phyloP scores from a whole-genome alignment of 2,888 invertebrate species.

The Apomyelois bistriatella region DNA sequence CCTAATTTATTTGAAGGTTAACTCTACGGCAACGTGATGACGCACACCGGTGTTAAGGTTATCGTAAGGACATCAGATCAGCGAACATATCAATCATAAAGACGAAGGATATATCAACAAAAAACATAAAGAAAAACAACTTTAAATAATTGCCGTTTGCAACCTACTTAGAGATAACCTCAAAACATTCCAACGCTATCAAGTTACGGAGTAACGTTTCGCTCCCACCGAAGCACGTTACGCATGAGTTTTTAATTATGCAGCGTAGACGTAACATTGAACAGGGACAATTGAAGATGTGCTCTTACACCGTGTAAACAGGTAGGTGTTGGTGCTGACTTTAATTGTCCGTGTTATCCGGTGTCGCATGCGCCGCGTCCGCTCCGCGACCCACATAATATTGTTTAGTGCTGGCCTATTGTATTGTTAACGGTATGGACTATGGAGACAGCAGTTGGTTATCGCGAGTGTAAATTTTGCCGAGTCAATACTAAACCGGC shows the following conservation, averaged over 20 bases:
- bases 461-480: slow-evolving; percentile 43
- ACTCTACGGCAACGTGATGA: slow-evolving; percentile 8
- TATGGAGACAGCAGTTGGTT: slow-evolving; percentile 47
- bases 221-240: slow-evolving; percentile 33
- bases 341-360: slow-evolving; percentile 64
- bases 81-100: not conserved
- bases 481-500: slow-evolving; percentile 29
- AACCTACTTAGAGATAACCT: slow-evolving; percentile 53
- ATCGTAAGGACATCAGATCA: slow-evolving; percentile 12
- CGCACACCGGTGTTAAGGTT: not conserved
- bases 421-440: slow-evolving; percentile 62
- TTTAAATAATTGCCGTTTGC: slow-evolving; percentile 49
- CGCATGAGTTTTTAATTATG: slow-evolving; percentile 43
- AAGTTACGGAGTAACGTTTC: slow-evolving; percentile 44
- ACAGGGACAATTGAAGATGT: slow-evolving; percentile 39
- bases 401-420: slow-evolving; percentile 60
- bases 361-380: slow-evolving; percentile 49
- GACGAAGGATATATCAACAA: not conserved
- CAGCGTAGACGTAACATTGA: slow-evolving; percentile 40
- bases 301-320: slow-evolving; percentile 39
- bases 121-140: slow-evolving; percentile 28
- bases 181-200: slow-evolving; percentile 52
- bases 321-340: slow-evolving; percentile 53
- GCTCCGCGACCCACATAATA: slow-evolving; percentile 63
- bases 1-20: slow-evolving; percentile 12